A percentile compares a stretch with the other conserved stretches of the same genome.
Conservation (phyloP, 2,113 vertebrate genomes). For the Chitala chitala region DNA sequence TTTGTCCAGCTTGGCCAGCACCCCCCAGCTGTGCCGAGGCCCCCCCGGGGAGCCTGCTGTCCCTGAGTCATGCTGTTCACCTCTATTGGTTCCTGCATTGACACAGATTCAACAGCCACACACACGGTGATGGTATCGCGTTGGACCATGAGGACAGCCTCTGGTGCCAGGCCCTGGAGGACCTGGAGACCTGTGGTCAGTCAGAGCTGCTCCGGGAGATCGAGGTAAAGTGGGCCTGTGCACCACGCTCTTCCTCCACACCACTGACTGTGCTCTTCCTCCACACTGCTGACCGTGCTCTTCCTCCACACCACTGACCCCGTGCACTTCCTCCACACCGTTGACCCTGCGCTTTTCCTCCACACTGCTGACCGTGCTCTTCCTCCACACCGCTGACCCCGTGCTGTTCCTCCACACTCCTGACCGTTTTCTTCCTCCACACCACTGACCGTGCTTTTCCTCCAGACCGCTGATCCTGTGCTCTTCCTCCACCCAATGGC, state of each 20-base stretch:
- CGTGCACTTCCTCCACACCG: background rate
- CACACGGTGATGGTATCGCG: conserved; percentile 73
- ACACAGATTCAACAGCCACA: conserved; percentile 79
- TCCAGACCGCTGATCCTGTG: no score
- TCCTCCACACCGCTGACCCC: no score
- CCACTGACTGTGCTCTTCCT: no score
- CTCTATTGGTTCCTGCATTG: conserved; percentile 75
- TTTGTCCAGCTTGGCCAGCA: conserved; percentile 34
- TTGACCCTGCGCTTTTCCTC: no score
- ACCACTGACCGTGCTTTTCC: background rate
- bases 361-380: background rate
- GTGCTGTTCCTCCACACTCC: background rate
- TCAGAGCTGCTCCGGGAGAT: conserved; percentile 94
- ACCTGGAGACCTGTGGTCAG: conserved; percentile 95
- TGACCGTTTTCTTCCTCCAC: no score
- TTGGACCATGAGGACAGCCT: conserved; percentile 84
- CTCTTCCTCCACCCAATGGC: background rate
- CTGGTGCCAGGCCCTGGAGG: conserved; percentile 95
- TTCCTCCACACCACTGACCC: no score
- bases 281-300: background rate
- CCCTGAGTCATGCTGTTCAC: conserved; percentile 65
- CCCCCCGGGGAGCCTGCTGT: background rate
- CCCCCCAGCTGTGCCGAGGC: no score
- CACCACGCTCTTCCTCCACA: background rate
- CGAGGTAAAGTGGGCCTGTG: conserved; percentile 68